Percentiles rank a stretch among this genome's conserved stretches.
These are phyloP conservation scores for Calidris pugnax DNA, from an alignment of 2,113 vertebrate genomes.

Conservation along the genomic window DNA sequence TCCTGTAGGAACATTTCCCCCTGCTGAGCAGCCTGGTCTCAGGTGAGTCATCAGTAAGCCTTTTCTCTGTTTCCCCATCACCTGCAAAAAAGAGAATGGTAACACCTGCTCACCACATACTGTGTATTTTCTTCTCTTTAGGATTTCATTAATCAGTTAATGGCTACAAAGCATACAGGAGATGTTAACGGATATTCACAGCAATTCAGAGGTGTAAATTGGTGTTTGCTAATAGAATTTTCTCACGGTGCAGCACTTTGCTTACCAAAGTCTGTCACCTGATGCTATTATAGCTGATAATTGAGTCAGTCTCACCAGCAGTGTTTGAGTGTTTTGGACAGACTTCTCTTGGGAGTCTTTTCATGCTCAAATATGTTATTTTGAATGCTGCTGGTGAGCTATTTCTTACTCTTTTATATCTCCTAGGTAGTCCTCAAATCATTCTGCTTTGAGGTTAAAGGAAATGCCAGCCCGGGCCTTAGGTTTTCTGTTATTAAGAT, in stretches of 20 bases:
- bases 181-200: constrained; percentile 35
- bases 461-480: neutral
- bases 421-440: neutral
- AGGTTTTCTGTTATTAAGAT: neutral
- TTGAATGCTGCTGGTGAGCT: neutral
- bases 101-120: constrained; percentile 13
- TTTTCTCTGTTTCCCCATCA: neutral
- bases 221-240: constrained; percentile 31
- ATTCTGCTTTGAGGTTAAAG: neutral
- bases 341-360: neutral
- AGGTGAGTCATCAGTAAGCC: neutral
- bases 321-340: neutral
- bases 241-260: constrained; percentile 18
- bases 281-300: constrained; percentile 45
- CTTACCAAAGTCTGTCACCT: neutral
- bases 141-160: constrained; percentile 55
- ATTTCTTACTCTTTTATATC: neutral
- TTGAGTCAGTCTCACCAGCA: constrained; percentile 11
- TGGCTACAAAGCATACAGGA: constrained; percentile 9
- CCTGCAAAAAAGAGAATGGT: neutral
- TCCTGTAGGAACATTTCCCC: neutral
- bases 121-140: constrained; percentile 4
- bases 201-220: constrained; percentile 59
- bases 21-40: neutral
- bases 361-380: neutral